A percentile compares a stretch with the other conserved stretches of the same genome.
Evolutionary conservation across 2,888 invertebrate species (phyloP).

Genomic region (Orthosia gracilis): DNA sequence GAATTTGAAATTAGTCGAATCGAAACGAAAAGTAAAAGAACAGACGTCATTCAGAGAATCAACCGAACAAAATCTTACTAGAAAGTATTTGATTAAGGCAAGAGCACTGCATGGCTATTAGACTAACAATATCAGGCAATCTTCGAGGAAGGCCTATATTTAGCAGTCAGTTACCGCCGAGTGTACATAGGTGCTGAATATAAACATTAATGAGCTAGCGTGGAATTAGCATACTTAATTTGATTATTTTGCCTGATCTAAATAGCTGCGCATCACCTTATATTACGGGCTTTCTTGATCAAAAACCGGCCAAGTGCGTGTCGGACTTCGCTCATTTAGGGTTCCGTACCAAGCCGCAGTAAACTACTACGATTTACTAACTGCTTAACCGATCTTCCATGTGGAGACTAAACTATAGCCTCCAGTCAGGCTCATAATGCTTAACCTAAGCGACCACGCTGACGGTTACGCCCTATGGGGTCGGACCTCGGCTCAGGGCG

Average conservation of each 20-base stretch:
- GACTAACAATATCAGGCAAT: constrained; percentile 29
- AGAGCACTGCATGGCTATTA: constrained; percentile 6
- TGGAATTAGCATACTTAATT: constrained; percentile 31
- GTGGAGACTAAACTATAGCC: no score
- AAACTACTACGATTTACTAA: no score
- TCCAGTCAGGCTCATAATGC: no score
- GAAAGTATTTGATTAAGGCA: constrained; percentile 17
- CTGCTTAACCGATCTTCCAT: no score
- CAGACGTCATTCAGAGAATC: constrained; percentile 5
- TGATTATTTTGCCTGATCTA: constrained; percentile 32
- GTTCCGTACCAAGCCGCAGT: no score
- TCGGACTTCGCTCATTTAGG: no score
- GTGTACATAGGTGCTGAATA: constrained; percentile 23
- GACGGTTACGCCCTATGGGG: no score
- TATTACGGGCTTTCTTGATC: not conserved
- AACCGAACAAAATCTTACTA: not conserved
- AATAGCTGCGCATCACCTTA: constrained; percentile 28
- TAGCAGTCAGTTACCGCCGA: constrained; percentile 33
- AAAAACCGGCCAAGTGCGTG: not conserved
- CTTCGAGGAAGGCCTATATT: constrained; percentile 34
- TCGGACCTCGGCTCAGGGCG: no score
- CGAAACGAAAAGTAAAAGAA: no score
- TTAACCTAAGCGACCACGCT: no score
- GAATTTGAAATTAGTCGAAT: no score
- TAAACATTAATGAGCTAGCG: constrained; percentile 38